Evolutionary conservation across 2,888 invertebrate genomes (phyloP), one percentile per base, ranked within the genome.

Genomic region (Zele albiditarsus): DNA sequence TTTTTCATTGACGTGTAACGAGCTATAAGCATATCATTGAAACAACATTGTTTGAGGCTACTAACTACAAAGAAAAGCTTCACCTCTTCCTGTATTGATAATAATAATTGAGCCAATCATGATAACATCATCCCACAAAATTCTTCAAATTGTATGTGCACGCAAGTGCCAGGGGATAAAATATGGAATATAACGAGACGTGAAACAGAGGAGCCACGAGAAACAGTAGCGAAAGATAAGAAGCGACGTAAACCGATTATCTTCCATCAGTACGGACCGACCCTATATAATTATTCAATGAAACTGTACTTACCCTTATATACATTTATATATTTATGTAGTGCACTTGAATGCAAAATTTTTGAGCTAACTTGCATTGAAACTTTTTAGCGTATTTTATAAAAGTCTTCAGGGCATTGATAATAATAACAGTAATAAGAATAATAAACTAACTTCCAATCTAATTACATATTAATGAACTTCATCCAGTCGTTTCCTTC

Each of bases 231-330:
- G 49, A 67, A 46, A 67, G 27, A 27, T 46, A 67, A 67, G 67
- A 62, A 68, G 60, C 46, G 46, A 62, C 60, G 46, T 73, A 73
- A 73, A 73, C 58, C 68, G 60, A 73, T 73, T 73, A 73, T 73
- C 73, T 68, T 73, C 60, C 73, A 68, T 73, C 73, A 68, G 67
- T 58, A 67, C n/a, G 20, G 25, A 38, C 65, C 65, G 12, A 14
- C 38, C 38, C 65, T 12, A 65, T 10, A 65, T 65, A 65, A 65
- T 42, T 65, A 65, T 65, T 65, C 38, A 65, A 65, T 65, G 38
- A 33, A 23, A 33, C 65, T 65, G 12, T 23, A 38, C 25, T 20
- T n/a, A 25, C 27, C 25, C 27, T 14, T 23, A n/a, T 46, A 46
- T 46, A 16, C 16, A 46, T 16, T 16, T n/a, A 46, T 46, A 46